phyloP scores from a whole-genome alignment of 1,140 invertebrate species.

The Scylla paramamosain region DNA sequence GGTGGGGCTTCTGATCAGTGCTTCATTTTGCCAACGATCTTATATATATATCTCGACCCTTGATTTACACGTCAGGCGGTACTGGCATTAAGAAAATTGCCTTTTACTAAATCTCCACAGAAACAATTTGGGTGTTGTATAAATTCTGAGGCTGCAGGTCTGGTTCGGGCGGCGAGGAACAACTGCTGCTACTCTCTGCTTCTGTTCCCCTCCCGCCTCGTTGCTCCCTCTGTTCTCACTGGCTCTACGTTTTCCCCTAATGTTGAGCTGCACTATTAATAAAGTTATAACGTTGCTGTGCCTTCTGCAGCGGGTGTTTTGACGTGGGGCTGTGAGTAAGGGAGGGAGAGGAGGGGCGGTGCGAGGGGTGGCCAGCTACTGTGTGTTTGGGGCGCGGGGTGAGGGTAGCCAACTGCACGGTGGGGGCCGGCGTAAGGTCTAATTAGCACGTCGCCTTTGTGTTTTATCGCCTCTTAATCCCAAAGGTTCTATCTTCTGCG shows the following conservation, averaged over 20 bases:
- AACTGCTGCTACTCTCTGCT: neutral
- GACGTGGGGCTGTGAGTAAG: neutral
- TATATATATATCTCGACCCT: constrained; percentile 44
- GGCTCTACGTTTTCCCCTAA: neutral
- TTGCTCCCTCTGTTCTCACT: neutral
- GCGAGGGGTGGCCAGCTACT: constrained; percentile 6
- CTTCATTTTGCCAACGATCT: constrained; percentile 47
- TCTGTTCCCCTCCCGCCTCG: neutral
- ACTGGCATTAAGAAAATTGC: constrained; percentile 61
- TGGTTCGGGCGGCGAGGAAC: neutral
- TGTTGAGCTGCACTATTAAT: neutral
- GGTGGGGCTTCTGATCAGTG: constrained; percentile 39
- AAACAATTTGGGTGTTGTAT: constrained; percentile 24
- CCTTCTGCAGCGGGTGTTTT: neutral
- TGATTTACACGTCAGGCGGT: constrained; percentile 32
- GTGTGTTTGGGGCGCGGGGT: neutral
- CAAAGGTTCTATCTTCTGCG: constrained; percentile 19
- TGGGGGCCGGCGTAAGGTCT: constrained; percentile 35
- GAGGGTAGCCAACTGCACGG: constrained; percentile 1
- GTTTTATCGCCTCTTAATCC: constrained; percentile 43
- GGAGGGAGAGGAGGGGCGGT: neutral
- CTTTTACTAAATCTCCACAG: constrained; percentile 9
- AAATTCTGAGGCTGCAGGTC: neutral
- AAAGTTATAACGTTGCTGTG: constrained; percentile 23
- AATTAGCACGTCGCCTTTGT: constrained; percentile 19